These are phyloP conservation scores for Saxidomus purpurata DNA, from an alignment of 1,140 invertebrate species.

Conservation along the genomic window DNA sequence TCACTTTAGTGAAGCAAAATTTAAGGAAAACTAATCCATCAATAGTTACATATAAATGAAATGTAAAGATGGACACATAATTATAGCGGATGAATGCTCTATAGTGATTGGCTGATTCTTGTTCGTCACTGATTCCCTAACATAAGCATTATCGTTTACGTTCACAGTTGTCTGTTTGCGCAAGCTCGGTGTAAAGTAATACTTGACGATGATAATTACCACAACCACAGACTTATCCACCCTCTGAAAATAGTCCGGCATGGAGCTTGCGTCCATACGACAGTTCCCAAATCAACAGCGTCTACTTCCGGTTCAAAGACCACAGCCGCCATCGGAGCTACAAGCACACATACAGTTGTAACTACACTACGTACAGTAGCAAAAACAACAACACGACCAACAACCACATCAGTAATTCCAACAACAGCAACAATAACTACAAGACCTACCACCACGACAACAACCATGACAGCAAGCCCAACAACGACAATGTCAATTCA, in stretches of 20 bases:
- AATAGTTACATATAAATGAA: not conserved
- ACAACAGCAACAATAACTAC: too few relatives aligned
- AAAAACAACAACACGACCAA: too few relatives aligned
- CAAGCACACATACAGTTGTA: too few relatives aligned
- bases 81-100: too few relatives aligned
- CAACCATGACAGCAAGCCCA: not conserved
- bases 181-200: not conserved
- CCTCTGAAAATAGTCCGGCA: not conserved
- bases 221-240: not conserved
- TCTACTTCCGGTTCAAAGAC: not conserved
- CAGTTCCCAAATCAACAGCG: not conserved
- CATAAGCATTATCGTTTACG: not conserved
- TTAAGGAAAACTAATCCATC: not conserved
- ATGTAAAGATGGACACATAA: too few relatives aligned
- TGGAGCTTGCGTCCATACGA: not conserved
- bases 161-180: not conserved
- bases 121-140: not conserved
- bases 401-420: too few relatives aligned
- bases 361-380: too few relatives aligned
- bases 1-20: not conserved
- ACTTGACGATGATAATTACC: not conserved
- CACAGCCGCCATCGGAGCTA: not conserved
- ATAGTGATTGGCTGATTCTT: not conserved
- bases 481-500: not conserved
- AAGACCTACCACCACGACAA: too few relatives aligned